Evolutionary conservation across 1,140 invertebrate genomes (phyloP), one percentile per base, ranked within the genome.

Genomic region (Cydia fagiglandana): DNA sequence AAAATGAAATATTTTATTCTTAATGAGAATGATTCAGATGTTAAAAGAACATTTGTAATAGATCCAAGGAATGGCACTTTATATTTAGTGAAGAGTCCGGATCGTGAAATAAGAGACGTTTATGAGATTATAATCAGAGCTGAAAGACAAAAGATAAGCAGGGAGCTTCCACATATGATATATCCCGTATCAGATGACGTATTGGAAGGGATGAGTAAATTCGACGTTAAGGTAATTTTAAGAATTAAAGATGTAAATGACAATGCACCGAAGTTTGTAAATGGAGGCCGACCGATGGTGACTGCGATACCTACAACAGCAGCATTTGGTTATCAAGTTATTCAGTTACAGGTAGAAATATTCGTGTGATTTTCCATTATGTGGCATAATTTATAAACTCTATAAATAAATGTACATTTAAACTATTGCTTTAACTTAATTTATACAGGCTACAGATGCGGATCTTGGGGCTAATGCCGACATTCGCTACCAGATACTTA

Each of bases 161-260:
- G 96, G 34, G 95, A 95, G 64, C 93, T 96, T 81, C 94, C 96
- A 1, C 93, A 95, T 20, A 95, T 96, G 93, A 94, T 96, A 28
- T 96, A 96, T 91, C 96, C 96, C 1, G 94, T 96, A 17, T 91
- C 94, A 0, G 95, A 95, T 68, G 96, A 96, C 73, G 93, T 94
- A 24, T 85, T 97, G 1, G 94, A 95, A 64, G 96, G 95, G 41
- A 92, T 97, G 73, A 93, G 83, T 66, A 95, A 93, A 85, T 94
- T 81, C 81, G 94, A 86, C 80, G 94, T 96, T 0, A 95, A 96
- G 85, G 93, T 97, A 1, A 93, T 97, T 0, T 94, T 97, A 4
- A 94, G 95, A 81, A 95, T 98, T 56, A 94, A 95, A 45, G 97
- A 98, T 89, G 94, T 96, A 4, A 98, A 98, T 83, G 97, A 98